Evolutionary conservation across 2,797 vertebrate genomes (phyloP), one percentile per base, ranked within the genome.

Genomic region (Apodemus agrarius): DNA sequence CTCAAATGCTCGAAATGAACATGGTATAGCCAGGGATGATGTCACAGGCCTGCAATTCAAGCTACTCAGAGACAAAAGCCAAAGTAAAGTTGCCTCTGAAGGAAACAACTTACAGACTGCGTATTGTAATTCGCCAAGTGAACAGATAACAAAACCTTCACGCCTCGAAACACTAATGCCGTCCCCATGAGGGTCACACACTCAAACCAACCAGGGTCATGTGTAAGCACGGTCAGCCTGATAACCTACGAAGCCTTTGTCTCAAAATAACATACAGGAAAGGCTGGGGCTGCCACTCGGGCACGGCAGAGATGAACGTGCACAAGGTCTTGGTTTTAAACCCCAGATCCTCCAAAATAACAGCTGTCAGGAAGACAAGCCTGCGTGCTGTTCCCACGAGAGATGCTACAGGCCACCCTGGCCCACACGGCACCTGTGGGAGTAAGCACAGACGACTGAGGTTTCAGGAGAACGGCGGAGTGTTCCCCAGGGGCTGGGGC

Each of bases 351-450:
- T 17, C 34, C 52, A n/a, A 34, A 54, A 74, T 29, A 76, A 46
- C 13, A 78, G 46, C 8, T n/a, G 4, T 21, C 21, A 4, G 6
- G 8, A 67, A 93, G 46, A 43, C 26, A 49, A 61, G 7, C 2
- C 52, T 22, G n/a, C 5, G 0, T 12, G 34, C 21, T 22, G 0
- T 49, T 52, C 9, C 26, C 7, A 1, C 2, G n/a, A 37, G 3
- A 69, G 59, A 43, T 5, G 12, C 1, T 8, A 8, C 0, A 34
- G 40, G 40, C 54, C 1, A 2, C 21, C 69, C 12, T 2, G 4
- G 37, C 19, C 43, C 52, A 29, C 5, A 40, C 12, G 6, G 29
- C 12, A 4, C 21, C 29, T 13, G 2, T 4, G 59, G 52, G 31
- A 29, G 67, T 2, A 26, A 13, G 57, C 92, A 14, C 16, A 0